Base-by-base conservation (phyloP, 2,888 invertebrate genomes). In the Andrena trimmerana region DNA sequence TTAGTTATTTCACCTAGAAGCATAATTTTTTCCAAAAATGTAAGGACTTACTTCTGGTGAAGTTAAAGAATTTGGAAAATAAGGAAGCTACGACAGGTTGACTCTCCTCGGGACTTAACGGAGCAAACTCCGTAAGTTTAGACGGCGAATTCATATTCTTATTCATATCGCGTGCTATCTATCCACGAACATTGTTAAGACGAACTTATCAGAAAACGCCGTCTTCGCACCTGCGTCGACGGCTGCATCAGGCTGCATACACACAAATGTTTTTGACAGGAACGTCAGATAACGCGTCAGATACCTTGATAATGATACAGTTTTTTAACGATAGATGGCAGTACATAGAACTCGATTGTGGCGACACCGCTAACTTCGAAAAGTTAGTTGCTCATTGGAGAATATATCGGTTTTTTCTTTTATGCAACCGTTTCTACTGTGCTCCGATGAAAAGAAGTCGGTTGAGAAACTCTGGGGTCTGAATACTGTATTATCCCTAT, bases 91-190 rank as follows among this genome's bases (percentile, higher is more conserved):
- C 96, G 27, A 96, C 96, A 88, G 97, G 96, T 89, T 97, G 96
- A 86, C 96, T 96, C 33, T 97, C 96, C 91, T 97, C 97, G 0
- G 97, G 95, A 93, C 97, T 97, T 80, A 97, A 95, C 31, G 97
- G 97, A 70, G 97, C 97, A 92, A 97, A 97, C 93, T 97, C 97
- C 10, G 97, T 97, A 81, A 97, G 94, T 92, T 96, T 96, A 16
- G 96, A 95, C 65, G 96, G 95, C 2, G 96, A 96, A 89, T 96
- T 95, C 87, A 96, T 94, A 90, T 96, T 96, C 89, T 95, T 95
- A 91, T 95, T 95, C 95, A 95, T 95, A 83, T 90, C 92, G 71
- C 27, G 60, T 84, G 84, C 71, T 89, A 89, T 73, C 86, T 87
- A 42, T 42, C 10, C n/a, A 36, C 13, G 33, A 27, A 60, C 84